Evolutionary conservation across 2,888 invertebrate species (phyloP).

Genomic region (Hypercompe scribonia): DNA sequence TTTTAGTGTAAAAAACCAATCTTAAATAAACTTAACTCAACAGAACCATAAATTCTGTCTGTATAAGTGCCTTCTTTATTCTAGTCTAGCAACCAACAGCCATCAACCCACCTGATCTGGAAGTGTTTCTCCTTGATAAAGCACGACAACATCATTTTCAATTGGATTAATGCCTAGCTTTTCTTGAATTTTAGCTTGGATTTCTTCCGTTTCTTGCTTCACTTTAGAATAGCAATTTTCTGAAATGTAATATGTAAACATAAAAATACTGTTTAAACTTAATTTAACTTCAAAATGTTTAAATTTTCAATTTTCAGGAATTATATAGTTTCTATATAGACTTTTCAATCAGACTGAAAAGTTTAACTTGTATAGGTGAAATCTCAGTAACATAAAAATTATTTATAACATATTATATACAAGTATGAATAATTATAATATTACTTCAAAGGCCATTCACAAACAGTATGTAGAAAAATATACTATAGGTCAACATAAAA

Average conservation of each 20-base stretch:
- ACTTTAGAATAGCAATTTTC: slow-evolving; percentile 95
- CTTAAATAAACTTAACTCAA: background rate
- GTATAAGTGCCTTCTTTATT: background rate
- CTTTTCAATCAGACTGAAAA: no score
- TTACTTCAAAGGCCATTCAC: no score
- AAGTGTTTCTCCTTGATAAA: slow-evolving; percentile 93
- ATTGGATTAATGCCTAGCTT: slow-evolving; percentile 90
- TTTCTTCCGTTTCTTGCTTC: slow-evolving; percentile 92
- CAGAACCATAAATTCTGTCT: no score
- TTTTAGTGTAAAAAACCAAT: no score
- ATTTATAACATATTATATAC: background rate
- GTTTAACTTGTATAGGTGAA: background rate
- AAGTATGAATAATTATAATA: no score
- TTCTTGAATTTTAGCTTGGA: slow-evolving; percentile 91
- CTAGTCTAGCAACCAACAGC: background rate
- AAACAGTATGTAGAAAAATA: no score
- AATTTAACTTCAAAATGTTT: background rate
- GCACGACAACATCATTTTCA: slow-evolving; percentile 93
- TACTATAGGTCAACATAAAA: no score
- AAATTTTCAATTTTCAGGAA: no score
- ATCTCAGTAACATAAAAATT: background rate
- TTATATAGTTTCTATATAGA: no score
- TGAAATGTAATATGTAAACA: slow-evolving; percentile 65
- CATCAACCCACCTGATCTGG: slow-evolving; percentile 75
- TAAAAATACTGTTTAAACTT: background rate